Evolutionary conservation across 1,140 invertebrate species (phyloP).

Genomic region (Limonius californicus): DNA sequence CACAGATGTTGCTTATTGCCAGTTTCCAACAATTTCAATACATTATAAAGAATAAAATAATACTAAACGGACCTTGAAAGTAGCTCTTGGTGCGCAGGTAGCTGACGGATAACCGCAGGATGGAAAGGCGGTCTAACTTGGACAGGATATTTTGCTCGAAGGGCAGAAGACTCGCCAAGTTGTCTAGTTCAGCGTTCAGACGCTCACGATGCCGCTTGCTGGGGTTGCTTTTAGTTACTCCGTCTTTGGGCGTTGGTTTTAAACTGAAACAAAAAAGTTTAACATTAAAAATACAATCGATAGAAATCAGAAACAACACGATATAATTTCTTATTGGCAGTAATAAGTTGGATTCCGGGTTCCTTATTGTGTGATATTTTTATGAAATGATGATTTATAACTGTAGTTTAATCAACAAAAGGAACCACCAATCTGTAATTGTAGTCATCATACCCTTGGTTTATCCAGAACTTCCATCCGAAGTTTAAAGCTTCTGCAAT

Average conservation of each 20-base stretch:
- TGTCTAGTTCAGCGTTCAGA: conserved; percentile 96
- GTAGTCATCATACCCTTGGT: too few species aligned
- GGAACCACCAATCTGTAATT: too few species aligned
- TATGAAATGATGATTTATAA: too few species aligned
- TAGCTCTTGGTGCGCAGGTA: conserved; percentile 98
- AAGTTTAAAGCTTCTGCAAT: too few species aligned
- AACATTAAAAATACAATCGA: conserved; percentile 6
- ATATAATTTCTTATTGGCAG: too few species aligned
- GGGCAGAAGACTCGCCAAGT: conserved; percentile 93
- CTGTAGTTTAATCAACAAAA: not conserved
- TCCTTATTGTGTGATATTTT: too few species aligned
- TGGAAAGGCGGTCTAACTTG: conserved; percentile 96
- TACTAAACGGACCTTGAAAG: conserved; percentile 84
- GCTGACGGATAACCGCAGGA: conserved; percentile 94
- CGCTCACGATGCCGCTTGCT: conserved; percentile 96
- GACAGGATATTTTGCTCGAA: conserved; percentile 98
- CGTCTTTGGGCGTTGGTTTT: conserved; percentile 92
- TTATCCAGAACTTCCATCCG: too few species aligned
- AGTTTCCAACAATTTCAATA: too few species aligned
- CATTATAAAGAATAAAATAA: not conserved
- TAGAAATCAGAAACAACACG: too few species aligned
- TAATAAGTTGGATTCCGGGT: too few species aligned
- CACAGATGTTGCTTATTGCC: too few species aligned
- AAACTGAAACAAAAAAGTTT: conserved; percentile 67
- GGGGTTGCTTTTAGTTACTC: conserved; percentile 97